Percentiles rank a stretch among this genome's conserved stretches.
Evolutionary conservation across 2,888 invertebrate species (phyloP).

Genomic region (Micropterix aruncella): DNA sequence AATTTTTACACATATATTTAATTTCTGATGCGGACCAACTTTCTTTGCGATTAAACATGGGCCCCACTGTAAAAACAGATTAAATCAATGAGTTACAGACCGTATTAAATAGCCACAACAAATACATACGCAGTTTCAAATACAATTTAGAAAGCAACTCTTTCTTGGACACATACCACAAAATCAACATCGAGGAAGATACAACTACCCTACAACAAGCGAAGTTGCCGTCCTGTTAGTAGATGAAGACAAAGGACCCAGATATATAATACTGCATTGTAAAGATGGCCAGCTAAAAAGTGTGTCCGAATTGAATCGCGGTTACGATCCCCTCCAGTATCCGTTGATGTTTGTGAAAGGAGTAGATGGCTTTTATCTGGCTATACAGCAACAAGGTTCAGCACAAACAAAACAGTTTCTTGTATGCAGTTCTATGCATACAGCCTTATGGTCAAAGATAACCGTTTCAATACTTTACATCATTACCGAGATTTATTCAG

Average conservation of each 20-base stretch:
- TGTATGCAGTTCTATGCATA: background rate
- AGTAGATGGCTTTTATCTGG: background rate
- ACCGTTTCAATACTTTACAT: background rate
- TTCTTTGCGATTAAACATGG: background rate
- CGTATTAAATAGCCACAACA: background rate
- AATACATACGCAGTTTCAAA: background rate
- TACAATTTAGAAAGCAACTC: background rate
- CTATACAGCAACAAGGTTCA: background rate
- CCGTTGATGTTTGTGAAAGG: background rate
- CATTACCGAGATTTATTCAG: background rate
- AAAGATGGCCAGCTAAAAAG: background rate
- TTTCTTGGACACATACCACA: background rate
- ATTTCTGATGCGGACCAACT: background rate
- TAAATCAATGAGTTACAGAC: background rate
- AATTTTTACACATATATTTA: background rate
- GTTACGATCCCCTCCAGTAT: background rate
- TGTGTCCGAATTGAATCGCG: background rate
- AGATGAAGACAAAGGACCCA: background rate
- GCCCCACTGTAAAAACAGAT: background rate
- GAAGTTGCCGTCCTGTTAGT: background rate
- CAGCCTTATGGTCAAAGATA: background rate
- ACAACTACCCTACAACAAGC: background rate
- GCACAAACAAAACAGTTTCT: background rate
- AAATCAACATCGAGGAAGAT: background rate
- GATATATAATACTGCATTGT: background rate